Evolutionary conservation across 2,797 vertebrate genomes (phyloP).

Genomic region (Anolis apletophallus): DNA sequence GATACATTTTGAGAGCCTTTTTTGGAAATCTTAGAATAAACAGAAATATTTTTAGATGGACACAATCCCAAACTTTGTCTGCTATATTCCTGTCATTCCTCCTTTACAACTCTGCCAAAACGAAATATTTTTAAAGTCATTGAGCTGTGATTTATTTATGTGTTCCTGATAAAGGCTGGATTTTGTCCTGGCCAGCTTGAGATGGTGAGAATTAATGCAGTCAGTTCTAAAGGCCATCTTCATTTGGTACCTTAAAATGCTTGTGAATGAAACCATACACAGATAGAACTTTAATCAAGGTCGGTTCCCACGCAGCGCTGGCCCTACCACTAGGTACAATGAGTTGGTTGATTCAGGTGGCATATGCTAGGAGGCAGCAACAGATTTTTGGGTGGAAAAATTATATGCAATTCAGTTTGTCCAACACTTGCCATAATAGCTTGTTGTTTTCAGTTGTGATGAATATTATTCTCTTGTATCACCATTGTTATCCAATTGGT

Average conservation of each 20-base stretch:
- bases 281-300: background rate
- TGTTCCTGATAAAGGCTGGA: background rate
- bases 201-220: background rate
- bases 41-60: background rate
- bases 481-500: no score
- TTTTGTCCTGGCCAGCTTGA: conserved; percentile 16
- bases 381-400: background rate
- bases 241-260: background rate
- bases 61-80: background rate
- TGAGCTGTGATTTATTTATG: background rate
- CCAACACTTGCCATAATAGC: no score
- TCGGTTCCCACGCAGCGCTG: background rate
- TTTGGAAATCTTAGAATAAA: background rate
- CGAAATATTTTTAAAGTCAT: background rate
- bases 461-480: no score
- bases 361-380: background rate
- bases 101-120: background rate
- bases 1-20: background rate
- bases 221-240: background rate
- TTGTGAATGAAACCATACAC: background rate
- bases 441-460: no score
- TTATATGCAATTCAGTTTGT: background rate
- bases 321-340: background rate
- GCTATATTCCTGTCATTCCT: conserved; percentile 1
- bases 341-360: background rate